phyloP scores from a whole-genome alignment of 2,113 vertebrate genomes.

The Octodon degus region DNA sequence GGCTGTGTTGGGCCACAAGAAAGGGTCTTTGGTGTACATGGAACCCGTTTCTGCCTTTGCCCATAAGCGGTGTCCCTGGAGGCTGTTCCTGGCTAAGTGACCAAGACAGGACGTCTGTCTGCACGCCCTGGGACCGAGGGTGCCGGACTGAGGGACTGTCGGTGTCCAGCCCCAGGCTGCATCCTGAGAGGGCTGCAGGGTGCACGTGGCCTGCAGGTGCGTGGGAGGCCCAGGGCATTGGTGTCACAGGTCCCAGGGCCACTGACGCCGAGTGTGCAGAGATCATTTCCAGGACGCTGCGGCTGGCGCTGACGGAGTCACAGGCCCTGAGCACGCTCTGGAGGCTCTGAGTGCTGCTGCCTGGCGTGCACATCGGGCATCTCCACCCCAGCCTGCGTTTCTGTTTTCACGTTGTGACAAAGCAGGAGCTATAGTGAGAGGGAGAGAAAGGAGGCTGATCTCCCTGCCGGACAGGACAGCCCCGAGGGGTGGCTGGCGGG shows the following conservation, averaged over 20 bases:
- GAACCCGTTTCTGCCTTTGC: background rate
- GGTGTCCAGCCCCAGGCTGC: background rate
- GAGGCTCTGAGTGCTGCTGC: background rate
- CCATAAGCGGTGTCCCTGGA: background rate
- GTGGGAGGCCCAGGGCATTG: background rate
- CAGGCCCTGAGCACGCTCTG: background rate
- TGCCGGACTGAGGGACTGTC: background rate
- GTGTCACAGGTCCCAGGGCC: background rate
- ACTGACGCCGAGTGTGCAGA: background rate
- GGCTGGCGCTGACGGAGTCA: background rate
- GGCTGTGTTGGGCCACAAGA: background rate
- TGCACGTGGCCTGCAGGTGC: background rate
- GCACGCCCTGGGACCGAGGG: background rate
- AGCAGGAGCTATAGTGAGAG: background rate
- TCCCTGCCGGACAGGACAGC: background rate
- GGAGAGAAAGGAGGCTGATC: background rate
- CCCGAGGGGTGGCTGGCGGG: background rate
- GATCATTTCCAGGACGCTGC: background rate
- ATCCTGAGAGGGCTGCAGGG: background rate
- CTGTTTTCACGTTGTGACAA: background rate
- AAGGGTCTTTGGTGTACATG: background rate
- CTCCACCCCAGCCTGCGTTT: background rate
- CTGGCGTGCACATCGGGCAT: background rate
- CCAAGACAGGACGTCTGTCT: background rate
- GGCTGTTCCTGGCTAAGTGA: background rate